These are phyloP conservation scores for Poecile atricapillus DNA, from an alignment of 2,113 vertebrate genomes.

Conservation along the genomic window DNA sequence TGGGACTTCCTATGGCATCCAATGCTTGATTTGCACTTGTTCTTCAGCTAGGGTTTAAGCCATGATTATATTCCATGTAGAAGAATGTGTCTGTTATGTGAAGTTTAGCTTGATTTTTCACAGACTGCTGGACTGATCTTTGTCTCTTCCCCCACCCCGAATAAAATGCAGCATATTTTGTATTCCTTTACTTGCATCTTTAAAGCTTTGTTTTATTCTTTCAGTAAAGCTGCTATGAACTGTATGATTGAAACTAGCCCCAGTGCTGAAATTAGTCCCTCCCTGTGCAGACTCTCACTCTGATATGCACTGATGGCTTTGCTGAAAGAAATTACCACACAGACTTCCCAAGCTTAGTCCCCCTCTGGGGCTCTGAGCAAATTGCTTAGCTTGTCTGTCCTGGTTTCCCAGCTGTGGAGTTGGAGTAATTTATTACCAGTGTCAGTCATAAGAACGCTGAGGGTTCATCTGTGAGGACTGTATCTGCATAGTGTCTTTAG, in stretches of 20 bases:
- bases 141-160: neutral
- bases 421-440: slow-evolving; percentile 6
- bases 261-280: neutral
- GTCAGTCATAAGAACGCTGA: neutral
- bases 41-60: neutral
- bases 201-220: neutral
- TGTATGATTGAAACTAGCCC: neutral
- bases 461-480: slow-evolving; percentile 4
- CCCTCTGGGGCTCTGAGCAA: neutral
- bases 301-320: slow-evolving; percentile 15
- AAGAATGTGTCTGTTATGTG: neutral
- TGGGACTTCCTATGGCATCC: neutral
- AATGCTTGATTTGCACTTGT: neutral
- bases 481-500: neutral
- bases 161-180: neutral
- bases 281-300: neutral
- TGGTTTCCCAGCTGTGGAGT: slow-evolving; percentile 30
- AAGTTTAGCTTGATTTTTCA: neutral
- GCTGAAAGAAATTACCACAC: neutral
- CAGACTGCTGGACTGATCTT: neutral
- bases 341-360: slow-evolving; percentile 23
- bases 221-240: neutral
- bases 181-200: neutral
- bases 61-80: neutral
- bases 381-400: slow-evolving; percentile 36